Evolutionary conservation across 2,113 vertebrate species (phyloP).

Genomic region (Opisthocomus hoazin): DNA sequence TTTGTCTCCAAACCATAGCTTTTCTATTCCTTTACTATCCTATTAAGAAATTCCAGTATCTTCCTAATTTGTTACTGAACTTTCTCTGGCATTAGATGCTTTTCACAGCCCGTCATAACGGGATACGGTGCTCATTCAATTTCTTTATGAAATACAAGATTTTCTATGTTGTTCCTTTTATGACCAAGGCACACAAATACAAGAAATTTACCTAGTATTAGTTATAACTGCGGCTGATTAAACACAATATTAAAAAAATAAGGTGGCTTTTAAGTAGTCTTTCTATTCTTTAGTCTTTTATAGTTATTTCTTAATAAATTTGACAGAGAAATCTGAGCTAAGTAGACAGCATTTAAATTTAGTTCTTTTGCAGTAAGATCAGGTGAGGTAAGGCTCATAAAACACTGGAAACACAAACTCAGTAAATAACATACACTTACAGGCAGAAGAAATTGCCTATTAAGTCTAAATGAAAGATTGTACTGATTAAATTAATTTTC

Average conservation of each 20-base stretch:
- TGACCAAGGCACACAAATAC: neutral
- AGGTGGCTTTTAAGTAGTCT: neutral
- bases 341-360: neutral
- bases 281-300: neutral
- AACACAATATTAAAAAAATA: neutral
- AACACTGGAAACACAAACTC: neutral
- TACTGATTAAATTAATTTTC: slow-evolving; percentile 23
- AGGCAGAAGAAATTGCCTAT: neutral
- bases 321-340: neutral
- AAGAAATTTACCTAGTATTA: neutral
- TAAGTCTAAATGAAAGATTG: neutral
- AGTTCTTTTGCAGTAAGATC: neutral
- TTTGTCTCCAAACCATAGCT: neutral
- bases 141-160: neutral
- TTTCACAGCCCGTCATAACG: neutral
- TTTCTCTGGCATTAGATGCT: neutral
- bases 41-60: neutral
- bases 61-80: neutral
- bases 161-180: neutral
- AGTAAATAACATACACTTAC: neutral
- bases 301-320: neutral
- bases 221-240: neutral
- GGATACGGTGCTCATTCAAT: neutral
- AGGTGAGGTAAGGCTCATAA: neutral
- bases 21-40: neutral